Conservation (phyloP, 2,113 vertebrate genomes). For the Oncorhynchus mykiss region DNA sequence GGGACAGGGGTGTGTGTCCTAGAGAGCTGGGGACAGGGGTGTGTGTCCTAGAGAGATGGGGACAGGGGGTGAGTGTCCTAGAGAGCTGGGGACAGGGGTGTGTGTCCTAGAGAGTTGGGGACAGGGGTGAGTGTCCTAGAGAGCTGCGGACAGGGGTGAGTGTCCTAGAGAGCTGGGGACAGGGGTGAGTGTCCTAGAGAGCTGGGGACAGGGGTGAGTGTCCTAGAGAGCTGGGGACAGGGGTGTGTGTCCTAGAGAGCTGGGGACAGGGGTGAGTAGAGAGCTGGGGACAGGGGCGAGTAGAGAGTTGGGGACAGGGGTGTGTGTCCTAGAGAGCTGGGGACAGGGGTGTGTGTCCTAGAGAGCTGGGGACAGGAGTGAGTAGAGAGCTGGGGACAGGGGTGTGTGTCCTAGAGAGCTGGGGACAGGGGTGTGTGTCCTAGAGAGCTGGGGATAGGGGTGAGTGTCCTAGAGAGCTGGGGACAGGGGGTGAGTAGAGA, state of each 20-base stretch:
- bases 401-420: too few relatives aligned
- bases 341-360: neutral
- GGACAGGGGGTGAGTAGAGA: too few relatives aligned
- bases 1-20: too few relatives aligned
- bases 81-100: neutral
- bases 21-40: neutral
- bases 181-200: neutral
- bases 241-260: neutral
- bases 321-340: neutral
- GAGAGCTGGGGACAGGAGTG: neutral
- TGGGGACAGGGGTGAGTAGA: too few relatives aligned
- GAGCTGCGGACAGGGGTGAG: neutral
- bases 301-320: neutral
- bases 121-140: neutral
- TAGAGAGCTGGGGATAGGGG: too few relatives aligned
- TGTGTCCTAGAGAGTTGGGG: too few relatives aligned
- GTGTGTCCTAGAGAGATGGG: neutral
- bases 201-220: too few relatives aligned
- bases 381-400: neutral
- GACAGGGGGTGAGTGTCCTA: too few relatives aligned
- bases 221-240: neutral
- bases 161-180: neutral
- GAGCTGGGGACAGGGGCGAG: neutral
- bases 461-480: too few relatives aligned
- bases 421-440: too few relatives aligned